Base-by-base conservation (phyloP, 2,888 invertebrate species). In the Penaeus monodon region DNA sequence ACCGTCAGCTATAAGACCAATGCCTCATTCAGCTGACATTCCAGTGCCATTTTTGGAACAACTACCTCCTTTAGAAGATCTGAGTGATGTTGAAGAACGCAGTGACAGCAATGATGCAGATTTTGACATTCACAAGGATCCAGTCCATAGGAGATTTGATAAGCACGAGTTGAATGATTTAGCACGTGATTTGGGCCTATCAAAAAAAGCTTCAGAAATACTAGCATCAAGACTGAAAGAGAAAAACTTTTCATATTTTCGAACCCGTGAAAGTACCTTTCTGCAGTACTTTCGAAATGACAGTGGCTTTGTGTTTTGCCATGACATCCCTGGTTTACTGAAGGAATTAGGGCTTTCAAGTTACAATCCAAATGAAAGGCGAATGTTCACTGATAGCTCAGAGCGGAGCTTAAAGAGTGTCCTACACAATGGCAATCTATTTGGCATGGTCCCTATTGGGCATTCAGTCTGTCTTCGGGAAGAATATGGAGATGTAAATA, bases 1-100 rank as follows among this genome's bases (percentile, higher is more conserved):
- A 73, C 68, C 88, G 33, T 90, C 90, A 49, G 88, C 88, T 84
- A 88, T 86, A 87, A n/a, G 88, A 77, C 88, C 90, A n/a, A n/a
- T n/a, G n/a, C n/a, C n/a, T n/a, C n/a, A n/a, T n/a, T n/a, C n/a
- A n/a, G n/a, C n/a, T n/a, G 87, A 88, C 65, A 79, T 89, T 80
- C 88, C 88, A 49, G 74, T 90, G 80, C 90, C 85, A 86, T 77
- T 84, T 68, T 84, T 79, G 57, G 63, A 7, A 27, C n/a, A 79
- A 79, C 79, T 79, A 76, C 78, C 33, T 66, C n/a, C 78, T 77
- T 20, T 64, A 24, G 77, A 84, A 64, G 64, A 78, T 78, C 3
- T 44, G 84, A 24, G n/a, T 66, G 17, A 66, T 78, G 84, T 49
- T 78, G 70, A 84, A 78, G 78, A 78, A 78, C 49, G 3, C 17